Conservation (phyloP, 2,888 invertebrate genomes). For the Lycaena phlaeas region DNA sequence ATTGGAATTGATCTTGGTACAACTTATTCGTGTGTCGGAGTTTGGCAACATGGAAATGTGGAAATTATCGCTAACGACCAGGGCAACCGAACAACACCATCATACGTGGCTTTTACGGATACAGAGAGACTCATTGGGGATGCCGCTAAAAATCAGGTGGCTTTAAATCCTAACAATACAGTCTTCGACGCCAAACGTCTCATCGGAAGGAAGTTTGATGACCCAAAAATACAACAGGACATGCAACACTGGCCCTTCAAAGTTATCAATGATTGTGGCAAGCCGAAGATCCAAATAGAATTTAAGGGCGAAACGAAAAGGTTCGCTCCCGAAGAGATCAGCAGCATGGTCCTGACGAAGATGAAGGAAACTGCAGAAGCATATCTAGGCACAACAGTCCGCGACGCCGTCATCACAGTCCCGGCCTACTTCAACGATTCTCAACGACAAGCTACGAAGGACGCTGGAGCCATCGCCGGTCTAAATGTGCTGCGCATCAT, state of each 20-base stretch:
- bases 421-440: slow-evolving; percentile 86
- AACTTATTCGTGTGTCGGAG: slow-evolving; percentile 89
- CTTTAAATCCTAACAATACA: slow-evolving; percentile 82
- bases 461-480: slow-evolving; percentile 84
- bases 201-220: slow-evolving; percentile 85
- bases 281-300: slow-evolving; percentile 79
- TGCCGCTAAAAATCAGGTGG: slow-evolving; percentile 89
- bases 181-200: slow-evolving; percentile 85
- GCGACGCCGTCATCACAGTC: slow-evolving; percentile 85
- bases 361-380: slow-evolving; percentile 80
- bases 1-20: slow-evolving; percentile 69
- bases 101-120: slow-evolving; percentile 90
- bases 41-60: slow-evolving; percentile 87
- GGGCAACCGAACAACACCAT: slow-evolving; percentile 90
- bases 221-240: slow-evolving; percentile 83
- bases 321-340: slow-evolving; percentile 80
- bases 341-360: slow-evolving; percentile 75
- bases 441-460: slow-evolving; percentile 84
- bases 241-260: slow-evolving; percentile 89
- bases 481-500: slow-evolving; percentile 87
- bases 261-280: slow-evolving; percentile 76
- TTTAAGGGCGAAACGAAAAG: slow-evolving; percentile 76
- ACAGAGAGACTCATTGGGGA: slow-evolving; percentile 88
- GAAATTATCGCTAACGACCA: slow-evolving; percentile 92
- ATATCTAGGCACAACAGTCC: slow-evolving; percentile 76